Conservation (phyloP, 2,797 vertebrate species). For the Galaxias olidus region DNA sequence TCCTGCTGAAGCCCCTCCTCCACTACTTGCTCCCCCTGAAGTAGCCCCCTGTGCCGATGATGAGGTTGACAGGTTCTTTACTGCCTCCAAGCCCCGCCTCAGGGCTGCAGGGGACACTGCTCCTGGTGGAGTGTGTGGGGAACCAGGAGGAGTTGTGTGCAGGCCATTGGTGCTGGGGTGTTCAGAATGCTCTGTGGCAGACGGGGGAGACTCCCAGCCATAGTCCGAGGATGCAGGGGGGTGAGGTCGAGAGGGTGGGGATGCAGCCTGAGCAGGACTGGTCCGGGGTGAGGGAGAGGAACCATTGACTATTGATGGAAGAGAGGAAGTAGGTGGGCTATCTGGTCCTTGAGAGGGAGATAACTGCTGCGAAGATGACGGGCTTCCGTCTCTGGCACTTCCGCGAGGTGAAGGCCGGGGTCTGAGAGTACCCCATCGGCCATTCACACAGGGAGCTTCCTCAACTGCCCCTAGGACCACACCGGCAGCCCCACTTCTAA, state of each 20-base stretch:
- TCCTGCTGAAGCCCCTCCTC: slow-evolving; percentile 55
- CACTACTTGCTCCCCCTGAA: slow-evolving; percentile 48
- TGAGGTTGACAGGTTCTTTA: slow-evolving; percentile 82
- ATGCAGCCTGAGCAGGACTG: slow-evolving; percentile 85
- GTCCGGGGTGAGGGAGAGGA: slow-evolving; percentile 86
- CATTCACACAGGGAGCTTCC: slow-evolving; percentile 94
- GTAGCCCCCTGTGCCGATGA: slow-evolving; percentile 60
- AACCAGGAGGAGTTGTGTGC: slow-evolving; percentile 83
- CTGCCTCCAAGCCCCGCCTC: slow-evolving; percentile 88
- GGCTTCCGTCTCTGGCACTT: slow-evolving; percentile 86
- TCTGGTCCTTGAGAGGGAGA: slow-evolving; percentile 84
- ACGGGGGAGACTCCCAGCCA: slow-evolving; percentile 85
- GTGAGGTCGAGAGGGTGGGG: slow-evolving; percentile 75
- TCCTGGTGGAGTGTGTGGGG: slow-evolving; percentile 79
- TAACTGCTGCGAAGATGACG: slow-evolving; percentile 83
- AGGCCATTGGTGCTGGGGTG: slow-evolving; percentile 87
- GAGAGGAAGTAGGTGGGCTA: slow-evolving; percentile 81
- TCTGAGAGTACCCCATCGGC: slow-evolving; percentile 94
- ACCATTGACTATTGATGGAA: slow-evolving; percentile 83
- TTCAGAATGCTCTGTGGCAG: slow-evolving; percentile 59
- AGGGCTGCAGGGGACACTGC: slow-evolving; percentile 90
- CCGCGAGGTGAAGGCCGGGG: slow-evolving; percentile 85
- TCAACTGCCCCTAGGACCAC: slow-evolving; percentile 78
- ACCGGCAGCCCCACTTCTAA: slow-evolving; percentile 74
- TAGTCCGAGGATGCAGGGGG: slow-evolving; percentile 77